Conservation (phyloP, 2,113 vertebrate genomes). For the Galbula dea region DNA sequence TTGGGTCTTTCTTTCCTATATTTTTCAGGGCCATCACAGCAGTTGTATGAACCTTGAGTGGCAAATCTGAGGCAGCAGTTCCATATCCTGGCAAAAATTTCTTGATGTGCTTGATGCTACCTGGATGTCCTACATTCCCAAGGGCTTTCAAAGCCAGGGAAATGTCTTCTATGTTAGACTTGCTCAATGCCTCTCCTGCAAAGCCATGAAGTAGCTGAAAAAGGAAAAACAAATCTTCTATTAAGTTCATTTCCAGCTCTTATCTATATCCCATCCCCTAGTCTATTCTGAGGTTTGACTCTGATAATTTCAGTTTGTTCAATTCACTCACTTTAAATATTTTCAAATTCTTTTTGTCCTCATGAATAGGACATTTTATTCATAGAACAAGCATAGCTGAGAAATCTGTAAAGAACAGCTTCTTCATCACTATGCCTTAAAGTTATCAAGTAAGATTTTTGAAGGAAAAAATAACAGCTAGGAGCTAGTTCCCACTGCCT, state of each 20-base stretch:
- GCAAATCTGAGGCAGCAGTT: background rate
- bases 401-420: background rate
- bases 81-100: conserved; percentile 65
- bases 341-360: conserved; percentile 7
- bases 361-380: conserved; percentile 59
- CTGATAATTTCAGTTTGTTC: conserved; percentile 20
- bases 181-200: conserved; percentile 40
- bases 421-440: background rate
- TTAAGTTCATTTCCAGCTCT: conserved; percentile 11
- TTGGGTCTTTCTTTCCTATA: conserved; percentile 51
- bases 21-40: conserved; percentile 64
- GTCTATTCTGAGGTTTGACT: background rate
- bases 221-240: background rate
- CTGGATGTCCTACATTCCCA: conserved; percentile 60
- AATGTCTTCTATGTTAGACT: conserved; percentile 45
- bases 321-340: conserved; percentile 29
- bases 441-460: background rate
- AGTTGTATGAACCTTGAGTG: background rate
- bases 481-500: background rate
- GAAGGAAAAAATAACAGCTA: background rate
- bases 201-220: conserved; percentile 64
- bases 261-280: background rate
- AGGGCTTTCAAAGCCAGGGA: conserved; percentile 62
- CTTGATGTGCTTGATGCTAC: conserved; percentile 64
- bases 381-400: background rate